These are phyloP conservation scores for Dendrolimus kikuchii DNA, from an alignment of 1,140 invertebrate genomes.

Conservation along the genomic window DNA sequence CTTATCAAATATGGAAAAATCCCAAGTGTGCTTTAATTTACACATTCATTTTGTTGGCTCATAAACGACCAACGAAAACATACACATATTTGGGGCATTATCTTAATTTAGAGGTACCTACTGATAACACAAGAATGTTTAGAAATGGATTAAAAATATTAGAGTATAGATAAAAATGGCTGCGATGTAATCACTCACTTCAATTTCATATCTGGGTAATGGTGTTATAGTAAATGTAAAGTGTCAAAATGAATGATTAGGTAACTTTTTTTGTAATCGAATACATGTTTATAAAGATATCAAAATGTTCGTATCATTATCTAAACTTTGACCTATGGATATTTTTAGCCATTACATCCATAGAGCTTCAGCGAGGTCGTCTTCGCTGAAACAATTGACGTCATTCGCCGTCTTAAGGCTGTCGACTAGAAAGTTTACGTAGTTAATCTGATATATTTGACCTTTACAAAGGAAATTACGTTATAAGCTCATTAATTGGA, in stretches of 20 bases:
- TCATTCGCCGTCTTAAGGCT: constrained; percentile 49
- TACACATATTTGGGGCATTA: constrained; percentile 1
- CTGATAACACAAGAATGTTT: constrained; percentile 10
- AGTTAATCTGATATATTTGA: constrained; percentile 38
- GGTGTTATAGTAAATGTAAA: too few relatives aligned
- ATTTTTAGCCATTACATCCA: constrained; percentile 56
- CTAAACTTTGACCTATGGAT: constrained; percentile 56
- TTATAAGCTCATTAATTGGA: too few relatives aligned
- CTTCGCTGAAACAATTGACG: constrained; percentile 63
- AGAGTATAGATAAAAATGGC: constrained; percentile 16
- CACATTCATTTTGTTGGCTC: too few relatives aligned
- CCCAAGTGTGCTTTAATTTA: background rate
- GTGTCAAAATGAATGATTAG: background rate
- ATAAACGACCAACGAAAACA: too few relatives aligned
- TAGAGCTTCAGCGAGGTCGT: constrained; percentile 48
- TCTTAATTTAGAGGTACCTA: constrained; percentile 9
- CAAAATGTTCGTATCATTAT: constrained; percentile 6
- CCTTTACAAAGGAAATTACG: constrained; percentile 4
- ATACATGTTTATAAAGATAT: background rate
- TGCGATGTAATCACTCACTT: background rate
- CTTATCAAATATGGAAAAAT: constrained; percentile 6
- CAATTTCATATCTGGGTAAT: too few relatives aligned
- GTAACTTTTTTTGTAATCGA: background rate
- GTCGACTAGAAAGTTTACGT: constrained; percentile 23
- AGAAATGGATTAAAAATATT: constrained; percentile 2